Evolutionary conservation across 2,888 invertebrate species (phyloP).

Genomic region (Exocentrus adspersus): DNA sequence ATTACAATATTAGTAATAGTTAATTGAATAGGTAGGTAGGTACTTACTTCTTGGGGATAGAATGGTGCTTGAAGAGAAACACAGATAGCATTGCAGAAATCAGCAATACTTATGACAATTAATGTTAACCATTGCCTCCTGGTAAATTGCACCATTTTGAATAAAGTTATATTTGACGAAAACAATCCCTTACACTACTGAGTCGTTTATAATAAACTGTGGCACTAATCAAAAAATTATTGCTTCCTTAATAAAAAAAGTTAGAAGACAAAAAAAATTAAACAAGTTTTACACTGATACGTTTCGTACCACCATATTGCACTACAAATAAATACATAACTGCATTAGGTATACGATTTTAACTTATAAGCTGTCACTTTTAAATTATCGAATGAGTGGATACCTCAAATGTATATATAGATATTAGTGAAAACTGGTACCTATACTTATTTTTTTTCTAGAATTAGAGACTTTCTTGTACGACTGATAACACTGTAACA

Average conservation of each 20-base stretch:
- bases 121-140: conserved; percentile 82
- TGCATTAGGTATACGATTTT: background rate
- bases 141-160: conserved; percentile 72
- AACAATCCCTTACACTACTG: conserved; percentile 4
- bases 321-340: background rate
- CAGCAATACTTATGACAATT: conserved; percentile 81
- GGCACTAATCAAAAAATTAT: background rate
- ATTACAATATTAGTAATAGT: too few relatives aligned
- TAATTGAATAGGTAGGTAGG: background rate
- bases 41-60: conserved; percentile 82
- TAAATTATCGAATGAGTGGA: too few relatives aligned
- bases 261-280: conserved; percentile 58
- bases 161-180: background rate
- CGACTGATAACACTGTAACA: background rate
- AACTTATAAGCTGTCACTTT: too few relatives aligned
- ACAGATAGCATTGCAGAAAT: conserved; percentile 86
- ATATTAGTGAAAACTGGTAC: background rate
- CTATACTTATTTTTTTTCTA: background rate
- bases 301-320: conserved; percentile 57
- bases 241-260: conserved; percentile 42
- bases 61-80: conserved; percentile 88
- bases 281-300: conserved; percentile 58
- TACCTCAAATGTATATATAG: too few relatives aligned
- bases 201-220: too few relatives aligned
- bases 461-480: background rate